Evolutionary conservation across 2,113 vertebrate genomes (phyloP), one percentile per base, ranked within the genome.

Genomic region (Ceuthmochares aereus): DNA sequence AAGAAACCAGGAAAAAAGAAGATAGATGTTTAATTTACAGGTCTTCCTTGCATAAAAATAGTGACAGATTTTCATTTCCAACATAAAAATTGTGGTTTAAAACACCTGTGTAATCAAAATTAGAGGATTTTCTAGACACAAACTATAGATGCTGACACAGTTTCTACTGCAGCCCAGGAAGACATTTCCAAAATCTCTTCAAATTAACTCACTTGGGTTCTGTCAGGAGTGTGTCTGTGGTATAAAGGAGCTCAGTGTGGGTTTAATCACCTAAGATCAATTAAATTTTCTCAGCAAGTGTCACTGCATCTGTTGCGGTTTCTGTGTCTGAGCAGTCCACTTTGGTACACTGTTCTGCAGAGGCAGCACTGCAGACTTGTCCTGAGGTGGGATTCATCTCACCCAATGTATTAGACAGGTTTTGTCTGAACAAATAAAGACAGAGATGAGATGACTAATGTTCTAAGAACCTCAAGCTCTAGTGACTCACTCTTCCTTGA

Each of bases 401-500:
- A 54, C 17, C 7, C 1, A 1, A 20, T 1, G 1, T 27, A 45
- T 11, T 17, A 37, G 19, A 11, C 9, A 34, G 43, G 29, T 51
- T 94, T 82, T 87, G 5, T 52, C 62, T 75, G 32, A 84, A 63
- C 60, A 75, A 67, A 56, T 66, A 56, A 60, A 86, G 68, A 54
- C 4, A 11, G 68, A 62, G 37, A 45, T 22, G 59, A 83, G 89
- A 58, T 74, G 80, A 88, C 32, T 78, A 81, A 67, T 16, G 47
- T 45, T 51, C 60, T 32, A n/a, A 45, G 59, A 87, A 73, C 29
- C 47, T 11, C 55, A 54, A 26, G 19, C 51, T 89, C 64, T 84
- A 59, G 73, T 84, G 87, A 93, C 52, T 94, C 77, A 72, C 37
- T 67, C 37, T 52, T 82, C 60, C 42, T 84, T 55, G 64, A 51